Base-by-base conservation (phyloP, 1,140 invertebrate species). In the Drosophila pseudoobscura region DNA sequence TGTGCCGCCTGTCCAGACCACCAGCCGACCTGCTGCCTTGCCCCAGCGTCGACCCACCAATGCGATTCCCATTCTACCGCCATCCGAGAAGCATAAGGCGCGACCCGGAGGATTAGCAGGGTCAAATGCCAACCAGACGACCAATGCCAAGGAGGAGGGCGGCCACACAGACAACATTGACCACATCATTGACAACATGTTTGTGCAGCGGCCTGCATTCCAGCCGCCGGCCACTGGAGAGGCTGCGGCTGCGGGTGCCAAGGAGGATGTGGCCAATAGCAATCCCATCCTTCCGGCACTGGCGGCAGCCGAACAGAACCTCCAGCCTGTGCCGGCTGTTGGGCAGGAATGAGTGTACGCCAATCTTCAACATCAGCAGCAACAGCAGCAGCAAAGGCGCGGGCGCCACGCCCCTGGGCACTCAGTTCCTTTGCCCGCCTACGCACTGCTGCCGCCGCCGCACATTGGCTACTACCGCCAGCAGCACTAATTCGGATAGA, bases 121-220 rank as follows among this genome's bases (percentile, higher is more conserved):
- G 62, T 56, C 56, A 45, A 57, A 71, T 22, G 39, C 31, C 6
- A 64, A 74, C 1, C 20, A 1, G 65, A 57, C 24, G 24, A 26
- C 3, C 24, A 26, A 26, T 26, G 24, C 58, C 75, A 55, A 85
- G 49, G 62, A 77, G 46, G 71, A 75, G 15, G 82, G 82, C 39
- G 35, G 35, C 4, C 88, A 80, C 29, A 84, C 87, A 1, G 93
- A 94, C 52, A 94, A 94, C 63, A 94, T 94, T 45, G 93, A 94
- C 70, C 92, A 93, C 63, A 94, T 94, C 43, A 93, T 94, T 2
- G 93, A 94, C 59, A 94, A 94, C 59, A 94, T 94, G 93, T 94
- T 94, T 65, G 93, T 94, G 3, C 93, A 93, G 8, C 92, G 93
- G 75, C 92, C 92, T 26, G 91, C 92, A 26, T 88, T 89, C 53